Evolutionary conservation across 2,888 invertebrate species (phyloP).

Genomic region (Sarcophaga caerulescens): DNA sequence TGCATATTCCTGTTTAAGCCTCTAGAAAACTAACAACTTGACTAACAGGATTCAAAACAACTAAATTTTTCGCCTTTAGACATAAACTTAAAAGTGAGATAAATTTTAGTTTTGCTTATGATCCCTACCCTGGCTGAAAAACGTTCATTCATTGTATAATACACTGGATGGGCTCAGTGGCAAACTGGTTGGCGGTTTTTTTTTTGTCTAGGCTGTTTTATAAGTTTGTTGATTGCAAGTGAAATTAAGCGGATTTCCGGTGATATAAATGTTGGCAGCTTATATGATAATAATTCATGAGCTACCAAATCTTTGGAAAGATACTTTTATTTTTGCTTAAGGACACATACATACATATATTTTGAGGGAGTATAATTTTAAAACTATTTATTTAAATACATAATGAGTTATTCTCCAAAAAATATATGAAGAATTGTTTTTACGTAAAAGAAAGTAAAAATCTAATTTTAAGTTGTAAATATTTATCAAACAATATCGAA

Average conservation of each 20-base stretch:
- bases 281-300: constrained; percentile 48
- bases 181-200: constrained; percentile 8
- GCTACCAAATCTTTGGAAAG: not conserved
- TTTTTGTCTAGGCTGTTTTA: constrained; percentile 22
- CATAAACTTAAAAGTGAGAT: constrained; percentile 1
- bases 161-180: not conserved
- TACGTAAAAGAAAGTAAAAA: no score
- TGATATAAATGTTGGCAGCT: constrained; percentile 63
- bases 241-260: constrained; percentile 68
- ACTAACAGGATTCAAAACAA: constrained; percentile 45
- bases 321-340: no score
- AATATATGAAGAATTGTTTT: no score
- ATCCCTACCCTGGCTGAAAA: constrained; percentile 26
- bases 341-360: not conserved
- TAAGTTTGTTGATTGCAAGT: constrained; percentile 61
- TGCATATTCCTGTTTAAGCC: no score
- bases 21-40: constrained; percentile 24
- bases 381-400: no score
- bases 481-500: no score
- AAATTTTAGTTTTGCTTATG: constrained; percentile 8
- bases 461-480: no score
- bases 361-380: no score
- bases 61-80: not conserved
- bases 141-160: not conserved
- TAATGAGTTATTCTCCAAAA: no score